phyloP scores from a whole-genome alignment of 2,113 vertebrate species.

The Camelus dromedarius region DNA sequence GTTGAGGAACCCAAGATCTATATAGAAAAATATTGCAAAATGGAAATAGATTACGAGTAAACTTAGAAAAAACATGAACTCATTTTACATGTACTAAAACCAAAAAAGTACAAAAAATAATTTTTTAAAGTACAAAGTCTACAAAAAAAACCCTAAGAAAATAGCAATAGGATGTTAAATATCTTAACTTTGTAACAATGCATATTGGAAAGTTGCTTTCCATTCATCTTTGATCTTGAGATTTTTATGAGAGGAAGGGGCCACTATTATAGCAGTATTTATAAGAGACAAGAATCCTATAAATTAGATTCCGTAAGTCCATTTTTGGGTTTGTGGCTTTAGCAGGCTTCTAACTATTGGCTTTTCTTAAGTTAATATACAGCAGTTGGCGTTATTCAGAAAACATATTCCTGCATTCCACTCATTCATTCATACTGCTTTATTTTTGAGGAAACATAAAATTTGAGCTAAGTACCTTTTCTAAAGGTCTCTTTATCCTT shows the following conservation, averaged over 20 bases:
- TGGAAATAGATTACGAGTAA: neutral
- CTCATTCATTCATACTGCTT: neutral
- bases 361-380: neutral
- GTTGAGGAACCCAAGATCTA: neutral
- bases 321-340: slow-evolving; percentile 8
- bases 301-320: neutral
- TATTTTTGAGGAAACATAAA: slow-evolving; percentile 50
- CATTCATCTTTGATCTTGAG: neutral
- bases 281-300: neutral
- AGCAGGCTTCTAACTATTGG: neutral
- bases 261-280: neutral
- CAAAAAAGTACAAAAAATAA: neutral
- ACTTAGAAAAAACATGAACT: neutral
- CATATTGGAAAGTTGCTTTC: neutral
- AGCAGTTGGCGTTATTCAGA: neutral
- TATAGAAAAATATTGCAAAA: neutral
- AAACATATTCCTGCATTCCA: neutral
- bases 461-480: neutral
- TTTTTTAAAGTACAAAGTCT: neutral
- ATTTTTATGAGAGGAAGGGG: neutral
- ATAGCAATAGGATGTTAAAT: neutral
- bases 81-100: neutral
- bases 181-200: neutral
- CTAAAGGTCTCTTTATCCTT: neutral
- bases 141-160: neutral